A percentile compares a stretch with the other conserved stretches of the same genome.
Conservation (phyloP, 2,888 invertebrate genomes). For the Mamestra brassicae region DNA sequence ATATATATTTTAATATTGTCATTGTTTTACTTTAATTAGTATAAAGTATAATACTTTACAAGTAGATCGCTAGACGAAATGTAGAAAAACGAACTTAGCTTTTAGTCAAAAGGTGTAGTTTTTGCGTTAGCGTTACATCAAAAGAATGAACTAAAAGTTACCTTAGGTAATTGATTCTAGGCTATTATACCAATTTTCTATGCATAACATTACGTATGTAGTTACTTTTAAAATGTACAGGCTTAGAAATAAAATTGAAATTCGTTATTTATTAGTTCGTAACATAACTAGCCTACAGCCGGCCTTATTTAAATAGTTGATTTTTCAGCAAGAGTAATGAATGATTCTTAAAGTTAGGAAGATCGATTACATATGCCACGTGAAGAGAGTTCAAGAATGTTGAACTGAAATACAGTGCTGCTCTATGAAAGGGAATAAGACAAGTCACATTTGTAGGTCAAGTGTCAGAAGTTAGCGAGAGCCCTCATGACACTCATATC, state of each 20-base stretch:
- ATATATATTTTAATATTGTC: constrained; percentile 90
- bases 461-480: constrained; percentile 51
- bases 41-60: constrained; percentile 84
- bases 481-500: constrained; percentile 42
- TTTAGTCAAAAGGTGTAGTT: constrained; percentile 69
- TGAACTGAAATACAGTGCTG: constrained; percentile 43
- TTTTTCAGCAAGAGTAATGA: constrained; percentile 61
- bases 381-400: constrained; percentile 39
- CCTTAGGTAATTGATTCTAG: constrained; percentile 74
- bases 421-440: constrained; percentile 41
- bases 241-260: constrained; percentile 78
- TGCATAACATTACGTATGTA: constrained; percentile 73
- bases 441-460: constrained; percentile 50
- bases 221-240: constrained; percentile 75
- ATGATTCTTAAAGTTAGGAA: constrained; percentile 59
- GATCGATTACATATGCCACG: constrained; percentile 54
- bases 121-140: constrained; percentile 73
- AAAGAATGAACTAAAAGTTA: constrained; percentile 70
- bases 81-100: constrained; percentile 80
- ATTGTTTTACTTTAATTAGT: constrained; percentile 87
- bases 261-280: constrained; percentile 77
- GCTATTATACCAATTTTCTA: constrained; percentile 70
- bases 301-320: constrained; percentile 59
- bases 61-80: constrained; percentile 82
- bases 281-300: constrained; percentile 70